Evolutionary conservation across 2,888 invertebrate species (phyloP), one percentile per base, ranked within the genome.

Genomic region (Amphipyra berbera): DNA sequence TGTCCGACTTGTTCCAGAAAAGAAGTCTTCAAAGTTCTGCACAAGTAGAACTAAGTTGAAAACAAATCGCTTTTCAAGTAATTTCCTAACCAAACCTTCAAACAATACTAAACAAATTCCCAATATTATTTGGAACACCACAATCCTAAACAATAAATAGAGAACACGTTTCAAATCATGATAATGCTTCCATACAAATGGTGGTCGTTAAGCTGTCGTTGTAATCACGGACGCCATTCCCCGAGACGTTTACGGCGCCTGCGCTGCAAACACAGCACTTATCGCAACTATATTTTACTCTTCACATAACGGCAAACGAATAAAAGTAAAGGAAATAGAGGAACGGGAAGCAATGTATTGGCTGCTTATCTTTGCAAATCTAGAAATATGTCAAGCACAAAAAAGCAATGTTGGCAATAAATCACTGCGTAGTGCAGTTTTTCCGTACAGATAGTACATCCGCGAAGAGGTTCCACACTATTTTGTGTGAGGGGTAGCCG

Each of bases 181-280:
- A 70, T 73, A 70, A 62, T 68, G 54, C 37, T 41, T 12, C 49
- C 42, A 44, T 57, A 68, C 57, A 54, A 54, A 73, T 40, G 54
- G 62, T n/a, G 49, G 40, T 47, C 69, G 74, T 73, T 62, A 55
- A 68, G 53, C 13, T 62, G 70, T 50, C 42, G 38, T 14, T 30
- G 68, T 63, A 61, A 57, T 57, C 61, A 64, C 35, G 33, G 52
- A 9, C n/a, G 41, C 46, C 33, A 15, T 49, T 55, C 45, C 40
- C 40, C 44, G 30, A 15, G 13, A 68, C 63, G 14, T 47, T 60
- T 50, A 50, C 50, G 45, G 55, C 50, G 61, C 41, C 15, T 55
- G 53, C 42, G 57, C 27, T 10, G 49, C 38, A 10, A 30, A 13
- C 46, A 21, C 9, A 13, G 57, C 57, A 66, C 37, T 54, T 71